phyloP scores from a whole-genome alignment of 2,888 invertebrate species.

The Subacronicta megacephala region DNA sequence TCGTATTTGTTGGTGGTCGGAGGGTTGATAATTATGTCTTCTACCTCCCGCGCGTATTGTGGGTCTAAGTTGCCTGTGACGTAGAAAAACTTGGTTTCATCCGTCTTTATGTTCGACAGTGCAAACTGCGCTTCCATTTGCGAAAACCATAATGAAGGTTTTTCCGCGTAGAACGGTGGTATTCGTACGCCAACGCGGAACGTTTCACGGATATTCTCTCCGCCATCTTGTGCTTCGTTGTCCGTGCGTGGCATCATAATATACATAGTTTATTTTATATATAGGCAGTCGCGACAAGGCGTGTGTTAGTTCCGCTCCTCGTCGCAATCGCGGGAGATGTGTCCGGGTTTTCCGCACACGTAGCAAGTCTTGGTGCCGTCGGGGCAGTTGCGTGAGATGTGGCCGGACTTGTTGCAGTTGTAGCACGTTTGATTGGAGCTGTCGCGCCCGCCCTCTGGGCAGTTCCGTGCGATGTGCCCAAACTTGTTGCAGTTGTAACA shows the following conservation, averaged over 20 bases:
- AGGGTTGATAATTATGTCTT: too few relatives aligned
- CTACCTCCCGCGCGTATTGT: too few relatives aligned
- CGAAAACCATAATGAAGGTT: too few relatives aligned
- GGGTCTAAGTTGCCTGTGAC: too few relatives aligned
- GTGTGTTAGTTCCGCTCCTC: conserved; percentile 91
- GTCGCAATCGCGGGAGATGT: conserved; percentile 97
- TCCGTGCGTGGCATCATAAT: conserved; percentile 88
- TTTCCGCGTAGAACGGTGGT: too few relatives aligned
- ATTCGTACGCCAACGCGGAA: too few relatives aligned
- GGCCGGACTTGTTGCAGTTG: conserved; percentile 98
- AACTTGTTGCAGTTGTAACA: conserved; percentile 99
- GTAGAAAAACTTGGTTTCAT: too few relatives aligned
- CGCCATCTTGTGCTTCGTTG: too few relatives aligned
- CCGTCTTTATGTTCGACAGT: too few relatives aligned
- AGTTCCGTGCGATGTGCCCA: conserved; percentile 96
- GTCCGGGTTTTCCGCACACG: conserved; percentile 97
- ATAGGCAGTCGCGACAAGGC: conserved; percentile 63
- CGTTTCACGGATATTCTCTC: too few relatives aligned
- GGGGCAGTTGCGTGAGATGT: conserved; percentile 96
- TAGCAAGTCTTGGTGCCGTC: conserved; percentile 97
- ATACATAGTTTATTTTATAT: conserved; percentile 81
- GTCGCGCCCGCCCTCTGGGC: conserved; percentile 93
- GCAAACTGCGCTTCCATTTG: too few relatives aligned
- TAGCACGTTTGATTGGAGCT: conserved; percentile 95
- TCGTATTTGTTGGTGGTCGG: too few relatives aligned